A percentile compares a stretch with the other conserved stretches of the same genome.
Evolutionary conservation across 53 echinoderm and acorn worm genomes (phyloP).

Genomic region (Apostichopus leukothele): DNA sequence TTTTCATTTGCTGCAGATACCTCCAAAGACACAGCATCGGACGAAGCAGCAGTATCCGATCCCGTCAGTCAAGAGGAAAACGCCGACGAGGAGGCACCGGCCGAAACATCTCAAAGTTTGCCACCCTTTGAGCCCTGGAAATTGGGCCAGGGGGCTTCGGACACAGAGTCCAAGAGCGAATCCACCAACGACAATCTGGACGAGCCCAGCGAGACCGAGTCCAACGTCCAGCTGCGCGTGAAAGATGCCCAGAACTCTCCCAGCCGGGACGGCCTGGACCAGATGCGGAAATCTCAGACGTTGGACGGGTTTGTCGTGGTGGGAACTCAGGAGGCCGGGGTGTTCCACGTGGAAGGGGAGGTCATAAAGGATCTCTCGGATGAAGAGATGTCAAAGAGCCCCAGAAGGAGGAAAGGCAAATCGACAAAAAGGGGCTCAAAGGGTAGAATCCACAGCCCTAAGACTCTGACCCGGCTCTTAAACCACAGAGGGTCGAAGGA

Average conservation of each 20-base stretch:
- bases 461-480: constrained; percentile 67
- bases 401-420: constrained; percentile 21
- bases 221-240: neutral
- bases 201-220: constrained; percentile 22
- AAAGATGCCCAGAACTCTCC: neutral
- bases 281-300: constrained; percentile 67
- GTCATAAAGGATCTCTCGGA: constrained; percentile 12
- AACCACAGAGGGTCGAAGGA: constrained; percentile 65
- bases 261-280: neutral
- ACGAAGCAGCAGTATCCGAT: constrained; percentile 12
- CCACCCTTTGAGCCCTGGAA: neutral
- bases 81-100: neutral
- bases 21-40: constrained; percentile 3
- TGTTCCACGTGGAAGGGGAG: constrained; percentile 29
- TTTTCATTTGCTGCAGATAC: constrained; percentile 2
- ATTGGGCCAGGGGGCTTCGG: constrained; percentile 3
- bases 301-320: constrained; percentile 80
- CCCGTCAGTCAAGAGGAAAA: constrained; percentile 29
- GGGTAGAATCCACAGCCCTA: constrained; percentile 72
- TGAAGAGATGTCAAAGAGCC: constrained; percentile 39
- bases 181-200: neutral
- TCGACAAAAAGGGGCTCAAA: constrained; percentile 54
- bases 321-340: constrained; percentile 49
- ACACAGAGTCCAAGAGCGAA: constrained; percentile 42
- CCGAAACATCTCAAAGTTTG: neutral